Evolutionary conservation across 1,140 invertebrate genomes (phyloP).

Genomic region (Camponotus floridanus): DNA sequence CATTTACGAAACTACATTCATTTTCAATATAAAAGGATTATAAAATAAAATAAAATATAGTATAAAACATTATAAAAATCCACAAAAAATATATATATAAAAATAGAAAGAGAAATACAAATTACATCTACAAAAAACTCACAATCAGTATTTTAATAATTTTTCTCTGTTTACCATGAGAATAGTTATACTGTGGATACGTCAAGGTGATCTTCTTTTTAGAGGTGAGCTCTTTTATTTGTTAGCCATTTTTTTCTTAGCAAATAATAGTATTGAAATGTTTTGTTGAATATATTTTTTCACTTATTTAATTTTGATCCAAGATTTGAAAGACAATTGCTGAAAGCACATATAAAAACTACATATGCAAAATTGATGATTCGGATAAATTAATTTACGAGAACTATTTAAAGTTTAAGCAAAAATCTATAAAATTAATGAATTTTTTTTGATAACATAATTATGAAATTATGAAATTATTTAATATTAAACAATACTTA

Average conservation of each 20-base stretch:
- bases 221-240: not conserved
- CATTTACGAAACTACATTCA: constrained; percentile 24
- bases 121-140: too few species aligned
- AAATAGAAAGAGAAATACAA: not conserved
- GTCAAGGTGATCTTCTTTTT: constrained; percentile 45
- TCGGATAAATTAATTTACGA: too few species aligned
- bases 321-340: too few species aligned
- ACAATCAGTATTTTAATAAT: not conserved
- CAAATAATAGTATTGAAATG: not conserved
- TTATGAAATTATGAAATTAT: too few species aligned
- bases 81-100: not conserved
- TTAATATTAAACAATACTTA: too few species aligned
- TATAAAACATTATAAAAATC: not conserved
- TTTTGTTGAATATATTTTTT: not conserved
- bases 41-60: not conserved
- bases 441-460: too few species aligned
- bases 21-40: not conserved
- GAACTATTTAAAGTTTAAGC: too few species aligned
- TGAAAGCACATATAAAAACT: too few species aligned
- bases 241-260: not conserved
- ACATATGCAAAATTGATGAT: too few species aligned
- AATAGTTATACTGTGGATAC: not conserved
- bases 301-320: not conserved
- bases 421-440: too few species aligned
- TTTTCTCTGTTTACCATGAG: not conserved